Evolutionary conservation across 2,113 vertebrate genomes (phyloP).

Genomic region (Proteles cristata): DNA sequence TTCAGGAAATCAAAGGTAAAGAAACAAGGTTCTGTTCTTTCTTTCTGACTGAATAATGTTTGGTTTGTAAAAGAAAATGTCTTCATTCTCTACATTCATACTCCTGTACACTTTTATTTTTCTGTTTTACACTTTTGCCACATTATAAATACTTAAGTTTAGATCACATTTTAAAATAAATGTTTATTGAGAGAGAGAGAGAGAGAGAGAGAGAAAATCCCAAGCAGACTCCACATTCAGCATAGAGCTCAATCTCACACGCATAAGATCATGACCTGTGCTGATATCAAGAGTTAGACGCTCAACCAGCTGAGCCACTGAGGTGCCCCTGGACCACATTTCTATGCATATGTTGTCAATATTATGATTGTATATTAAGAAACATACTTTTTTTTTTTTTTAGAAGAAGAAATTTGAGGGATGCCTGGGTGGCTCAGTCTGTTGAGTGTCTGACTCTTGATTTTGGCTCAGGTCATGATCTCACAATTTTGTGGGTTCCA

Average conservation of each 20-base stretch:
- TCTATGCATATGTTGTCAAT: not conserved
- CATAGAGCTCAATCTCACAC: no score
- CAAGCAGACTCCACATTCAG: no score
- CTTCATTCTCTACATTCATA: not conserved
- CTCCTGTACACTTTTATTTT: not conserved
- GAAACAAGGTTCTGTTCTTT: slow-evolving; percentile 12
- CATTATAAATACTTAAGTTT: slow-evolving; percentile 3
- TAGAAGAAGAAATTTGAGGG: not conserved
- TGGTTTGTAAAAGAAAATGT: slow-evolving; percentile 17
- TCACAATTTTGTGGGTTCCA: no score
- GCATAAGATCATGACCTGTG: no score
- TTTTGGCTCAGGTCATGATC: no score
- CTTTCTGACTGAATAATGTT: slow-evolving; percentile 9
- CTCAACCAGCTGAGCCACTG: no score
- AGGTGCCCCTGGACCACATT: not conserved
- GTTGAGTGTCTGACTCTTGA: no score
- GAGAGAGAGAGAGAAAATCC: no score
- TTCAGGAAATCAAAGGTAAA: not conserved
- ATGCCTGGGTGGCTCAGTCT: no score
- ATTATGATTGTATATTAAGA: slow-evolving; percentile 6
- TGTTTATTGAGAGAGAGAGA: no score
- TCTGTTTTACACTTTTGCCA: not conserved
- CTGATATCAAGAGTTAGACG: no score
- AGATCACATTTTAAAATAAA: not conserved
- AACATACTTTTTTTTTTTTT: not conserved